phyloP scores from a whole-genome alignment of 1,140 invertebrate species.

The Eueides isabella region DNA sequence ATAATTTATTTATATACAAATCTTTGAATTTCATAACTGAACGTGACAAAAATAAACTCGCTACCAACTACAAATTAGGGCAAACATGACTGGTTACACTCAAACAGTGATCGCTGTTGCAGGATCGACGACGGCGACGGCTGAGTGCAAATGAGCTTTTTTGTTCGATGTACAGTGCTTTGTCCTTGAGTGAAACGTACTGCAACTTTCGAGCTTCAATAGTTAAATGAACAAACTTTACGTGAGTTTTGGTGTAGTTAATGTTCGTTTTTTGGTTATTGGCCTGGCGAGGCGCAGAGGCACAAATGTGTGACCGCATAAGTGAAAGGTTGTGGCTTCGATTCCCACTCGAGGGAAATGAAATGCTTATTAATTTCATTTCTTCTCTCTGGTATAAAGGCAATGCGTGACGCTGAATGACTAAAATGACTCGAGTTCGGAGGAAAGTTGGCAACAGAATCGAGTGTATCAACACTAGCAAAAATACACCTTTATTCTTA shows the following conservation, averaged over 20 bases:
- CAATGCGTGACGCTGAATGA: neutral
- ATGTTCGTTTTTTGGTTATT: neutral
- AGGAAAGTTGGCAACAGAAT: neutral
- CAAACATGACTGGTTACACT: slow-evolving; percentile 47
- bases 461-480: neutral
- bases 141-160: slow-evolving; percentile 75
- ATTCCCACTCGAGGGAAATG: no score
- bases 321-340: no score
- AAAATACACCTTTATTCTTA: neutral
- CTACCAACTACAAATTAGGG: slow-evolving; percentile 37
- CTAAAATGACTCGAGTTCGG: neutral
- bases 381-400: neutral
- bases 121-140: slow-evolving; percentile 63
- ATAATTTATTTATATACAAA: no score
- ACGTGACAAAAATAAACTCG: slow-evolving; percentile 25
- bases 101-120: slow-evolving; percentile 60
- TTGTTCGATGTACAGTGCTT: slow-evolving; percentile 48
- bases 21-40: neutral
- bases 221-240: neutral
- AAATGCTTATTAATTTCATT: no score
- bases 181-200: slow-evolving; percentile 9
- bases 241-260: neutral
- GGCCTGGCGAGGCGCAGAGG: no score
- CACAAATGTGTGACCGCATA: no score
- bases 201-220: slow-evolving; percentile 8